These are phyloP conservation scores for Ostrea edulis DNA, from an alignment of 1,140 invertebrate species.

Conservation along the genomic window DNA sequence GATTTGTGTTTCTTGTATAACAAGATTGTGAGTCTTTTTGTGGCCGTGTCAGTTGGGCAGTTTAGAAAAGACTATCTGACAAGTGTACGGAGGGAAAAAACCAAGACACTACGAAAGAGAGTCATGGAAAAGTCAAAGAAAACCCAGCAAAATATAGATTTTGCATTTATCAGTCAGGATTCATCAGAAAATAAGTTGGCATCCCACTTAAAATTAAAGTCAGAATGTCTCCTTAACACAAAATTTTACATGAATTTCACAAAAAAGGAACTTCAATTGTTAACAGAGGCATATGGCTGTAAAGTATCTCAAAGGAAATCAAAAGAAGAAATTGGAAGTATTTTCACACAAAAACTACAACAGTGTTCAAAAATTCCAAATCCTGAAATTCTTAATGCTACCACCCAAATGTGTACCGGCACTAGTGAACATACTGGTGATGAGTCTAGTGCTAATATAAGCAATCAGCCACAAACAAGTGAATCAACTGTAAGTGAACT, in stretches of 20 bases:
- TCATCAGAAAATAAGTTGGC: background rate
- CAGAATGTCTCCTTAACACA: background rate
- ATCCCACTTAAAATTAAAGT: background rate
- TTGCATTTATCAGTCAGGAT: background rate
- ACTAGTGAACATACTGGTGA: too few species aligned
- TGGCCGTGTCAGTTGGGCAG: conserved; percentile 24
- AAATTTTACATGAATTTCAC: conserved; percentile 2
- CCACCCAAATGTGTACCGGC: too few species aligned
- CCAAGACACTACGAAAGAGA: conserved; percentile 23
- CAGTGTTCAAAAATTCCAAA: background rate
- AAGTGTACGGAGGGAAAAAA: background rate
- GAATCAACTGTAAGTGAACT: too few species aligned
- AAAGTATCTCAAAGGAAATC: too few species aligned
- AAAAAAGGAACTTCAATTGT: background rate
- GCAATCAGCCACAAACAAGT: too few species aligned
- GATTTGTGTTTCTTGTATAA: too few species aligned
- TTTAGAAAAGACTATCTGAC: conserved; percentile 33
- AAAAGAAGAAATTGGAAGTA: background rate
- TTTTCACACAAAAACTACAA: background rate
- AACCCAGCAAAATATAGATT: background rate
- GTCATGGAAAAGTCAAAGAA: background rate
- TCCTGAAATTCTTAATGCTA: background rate
- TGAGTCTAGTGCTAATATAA: too few species aligned
- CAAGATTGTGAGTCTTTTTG: background rate
- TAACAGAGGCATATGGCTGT: too few species aligned